Percentiles rank a stretch among this genome's conserved stretches.
phyloP scores from a whole-genome alignment of 2,888 invertebrate genomes.

The Euproctis similis region DNA sequence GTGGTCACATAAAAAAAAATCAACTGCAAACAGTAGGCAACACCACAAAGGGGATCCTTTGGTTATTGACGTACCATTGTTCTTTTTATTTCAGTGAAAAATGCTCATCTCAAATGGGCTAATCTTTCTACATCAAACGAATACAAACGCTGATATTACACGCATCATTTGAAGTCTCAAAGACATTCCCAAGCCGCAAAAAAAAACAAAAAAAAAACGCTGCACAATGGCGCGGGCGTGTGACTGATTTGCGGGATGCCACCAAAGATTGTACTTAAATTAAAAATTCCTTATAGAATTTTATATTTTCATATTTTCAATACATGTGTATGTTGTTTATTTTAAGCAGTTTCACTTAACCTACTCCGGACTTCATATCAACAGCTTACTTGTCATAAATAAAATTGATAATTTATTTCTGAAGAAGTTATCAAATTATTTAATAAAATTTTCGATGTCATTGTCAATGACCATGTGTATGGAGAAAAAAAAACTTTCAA shows the following conservation, averaged over 20 bases:
- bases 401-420: too few relatives aligned
- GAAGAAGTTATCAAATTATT: too few relatives aligned
- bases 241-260: constrained; percentile 41
- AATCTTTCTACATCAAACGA: constrained; percentile 70
- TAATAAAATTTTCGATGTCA: too few relatives aligned
- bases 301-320: too few relatives aligned
- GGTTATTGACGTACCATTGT: constrained; percentile 47
- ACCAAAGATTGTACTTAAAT: constrained; percentile 40
- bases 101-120: constrained; percentile 60
- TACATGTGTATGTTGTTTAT: too few relatives aligned
- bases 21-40: constrained; percentile 36
- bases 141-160: constrained; percentile 67
- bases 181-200: constrained; percentile 64
- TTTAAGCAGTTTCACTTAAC: too few relatives aligned
- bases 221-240: constrained; percentile 42
- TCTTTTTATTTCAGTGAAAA: constrained; percentile 57
- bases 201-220: constrained; percentile 71
- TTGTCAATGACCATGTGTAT: too few relatives aligned
- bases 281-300: constrained; percentile 66
- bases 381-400: too few relatives aligned
- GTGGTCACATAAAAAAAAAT: constrained; percentile 45
- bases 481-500: too few relatives aligned
- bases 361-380: too few relatives aligned
- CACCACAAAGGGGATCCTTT: constrained; percentile 50
- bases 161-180: constrained; percentile 73